Evolutionary conservation across 2,797 vertebrate species (phyloP).

Genomic region (Thunnus albacares): DNA sequence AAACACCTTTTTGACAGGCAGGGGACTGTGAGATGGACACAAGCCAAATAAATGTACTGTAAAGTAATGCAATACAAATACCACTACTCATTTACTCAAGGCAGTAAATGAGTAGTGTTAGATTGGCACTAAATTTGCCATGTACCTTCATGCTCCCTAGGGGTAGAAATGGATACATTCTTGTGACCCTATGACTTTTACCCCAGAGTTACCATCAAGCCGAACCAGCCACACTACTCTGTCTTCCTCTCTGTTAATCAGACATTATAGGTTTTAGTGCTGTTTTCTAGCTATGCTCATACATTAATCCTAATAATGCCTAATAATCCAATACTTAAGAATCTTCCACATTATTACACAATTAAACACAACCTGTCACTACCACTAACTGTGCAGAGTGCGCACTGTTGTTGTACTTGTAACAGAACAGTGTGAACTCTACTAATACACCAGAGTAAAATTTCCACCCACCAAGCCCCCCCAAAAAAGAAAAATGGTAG

Average conservation of each 20-base stretch:
- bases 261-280: neutral
- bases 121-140: no score
- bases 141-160: no score
- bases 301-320: neutral
- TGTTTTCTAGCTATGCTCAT: neutral
- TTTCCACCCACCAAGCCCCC: constrained; percentile 31
- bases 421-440: constrained; percentile 6
- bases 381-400: neutral
- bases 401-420: neutral
- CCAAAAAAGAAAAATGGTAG: constrained; percentile 28
- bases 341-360: neutral
- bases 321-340: neutral
- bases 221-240: neutral
- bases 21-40: no score
- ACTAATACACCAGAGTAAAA: neutral
- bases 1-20: no score
- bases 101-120: no score
- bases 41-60: no score
- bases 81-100: no score
- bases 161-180: no score
- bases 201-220: neutral
- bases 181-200: neutral
- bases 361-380: neutral
- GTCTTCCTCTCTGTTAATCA: neutral
- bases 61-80: no score